These are phyloP conservation scores for Oxyruncus cristatus DNA, from an alignment of 2,113 vertebrate genomes.

Conservation along the genomic window DNA sequence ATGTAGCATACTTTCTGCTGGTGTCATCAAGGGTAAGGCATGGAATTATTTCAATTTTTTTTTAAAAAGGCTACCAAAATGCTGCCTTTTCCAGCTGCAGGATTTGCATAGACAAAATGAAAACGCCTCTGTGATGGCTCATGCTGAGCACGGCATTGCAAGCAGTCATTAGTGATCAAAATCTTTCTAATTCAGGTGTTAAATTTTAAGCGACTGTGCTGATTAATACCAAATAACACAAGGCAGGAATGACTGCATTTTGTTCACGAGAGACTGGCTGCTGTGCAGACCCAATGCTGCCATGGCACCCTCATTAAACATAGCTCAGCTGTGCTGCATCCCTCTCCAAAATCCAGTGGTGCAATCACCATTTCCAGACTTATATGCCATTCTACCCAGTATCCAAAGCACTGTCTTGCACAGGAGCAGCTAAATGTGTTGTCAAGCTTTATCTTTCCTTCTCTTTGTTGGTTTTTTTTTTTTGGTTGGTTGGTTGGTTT, in stretches of 20 bases:
- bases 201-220: slow-evolving; percentile 40
- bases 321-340: not conserved
- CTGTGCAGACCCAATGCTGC: not conserved
- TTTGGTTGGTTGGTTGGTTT: not conserved
- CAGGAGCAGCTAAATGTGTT: not conserved
- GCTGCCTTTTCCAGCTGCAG: not conserved
- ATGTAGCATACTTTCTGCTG: not conserved
- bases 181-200: slow-evolving; percentile 59
- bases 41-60: not conserved
- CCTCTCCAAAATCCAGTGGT: not conserved
- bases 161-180: slow-evolving; percentile 37
- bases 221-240: slow-evolving; percentile 22
- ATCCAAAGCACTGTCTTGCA: not conserved
- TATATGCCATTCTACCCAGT: not conserved
- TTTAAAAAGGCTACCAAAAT: not conserved
- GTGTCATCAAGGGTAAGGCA: not conserved
- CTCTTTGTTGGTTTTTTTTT: not conserved
- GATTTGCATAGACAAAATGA: not conserved
- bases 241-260: not conserved
- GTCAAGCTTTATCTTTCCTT: not conserved
- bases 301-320: not conserved
- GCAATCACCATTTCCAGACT: not conserved
- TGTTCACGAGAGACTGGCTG: not conserved
- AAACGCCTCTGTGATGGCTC: slow-evolving; percentile 35
- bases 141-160: not conserved